phyloP scores from a whole-genome alignment of 2,113 vertebrate species.

The Seriola dumerili region DNA sequence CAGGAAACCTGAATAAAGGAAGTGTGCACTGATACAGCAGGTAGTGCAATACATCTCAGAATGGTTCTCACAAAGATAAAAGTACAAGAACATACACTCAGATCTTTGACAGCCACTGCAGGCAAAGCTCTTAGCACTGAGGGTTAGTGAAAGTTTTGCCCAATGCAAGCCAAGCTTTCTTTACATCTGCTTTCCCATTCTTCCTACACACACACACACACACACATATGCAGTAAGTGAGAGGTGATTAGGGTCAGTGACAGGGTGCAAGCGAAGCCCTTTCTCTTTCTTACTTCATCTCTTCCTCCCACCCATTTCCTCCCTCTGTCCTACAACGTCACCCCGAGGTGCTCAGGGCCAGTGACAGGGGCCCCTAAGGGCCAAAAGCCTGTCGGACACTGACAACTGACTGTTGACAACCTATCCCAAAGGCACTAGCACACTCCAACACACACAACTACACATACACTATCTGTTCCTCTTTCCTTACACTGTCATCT shows the following conservation, averaged over 20 bases:
- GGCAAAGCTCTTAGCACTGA: constrained; percentile 34
- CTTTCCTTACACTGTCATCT: neutral
- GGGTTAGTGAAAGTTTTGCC: constrained; percentile 53
- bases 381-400: constrained; percentile 53
- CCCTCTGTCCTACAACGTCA: constrained; percentile 56
- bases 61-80: constrained; percentile 19
- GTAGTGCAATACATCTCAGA: neutral
- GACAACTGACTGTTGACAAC: constrained; percentile 70
- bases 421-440: constrained; percentile 38
- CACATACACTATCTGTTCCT: neutral
- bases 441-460: constrained; percentile 28
- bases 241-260: constrained; percentile 74
- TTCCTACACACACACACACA: constrained; percentile 1
- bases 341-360: constrained; percentile 50
- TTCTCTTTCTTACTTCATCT: constrained; percentile 47
- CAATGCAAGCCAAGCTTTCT: constrained; percentile 27
- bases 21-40: neutral
- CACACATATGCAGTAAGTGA: constrained; percentile 7
- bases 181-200: constrained; percentile 15
- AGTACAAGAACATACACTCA: neutral
- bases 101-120: constrained; percentile 49
- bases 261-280: constrained; percentile 71
- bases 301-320: neutral
- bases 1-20: neutral
- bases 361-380: constrained; percentile 70